A percentile compares a stretch with the other conserved stretches of the same genome.
Evolutionary conservation across 2,113 vertebrate species (phyloP).

Genomic region (Anoplopoma fimbria): DNA sequence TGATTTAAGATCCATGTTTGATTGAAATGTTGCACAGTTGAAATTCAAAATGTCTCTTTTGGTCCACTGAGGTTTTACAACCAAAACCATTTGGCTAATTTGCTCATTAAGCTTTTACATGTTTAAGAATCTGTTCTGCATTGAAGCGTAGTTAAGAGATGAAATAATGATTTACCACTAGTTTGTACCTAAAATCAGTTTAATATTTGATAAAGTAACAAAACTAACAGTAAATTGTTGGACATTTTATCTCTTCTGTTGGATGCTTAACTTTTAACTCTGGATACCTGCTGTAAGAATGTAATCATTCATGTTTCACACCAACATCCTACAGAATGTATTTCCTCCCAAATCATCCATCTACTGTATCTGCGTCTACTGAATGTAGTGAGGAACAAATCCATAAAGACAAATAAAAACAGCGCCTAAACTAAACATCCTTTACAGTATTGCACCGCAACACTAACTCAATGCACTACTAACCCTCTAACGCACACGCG

Average conservation of each 20-base stretch:
- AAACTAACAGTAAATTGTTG: neutral
- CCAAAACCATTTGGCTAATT: neutral
- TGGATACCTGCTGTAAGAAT: conserved; percentile 4
- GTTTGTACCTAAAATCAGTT: neutral
- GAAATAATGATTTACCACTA: neutral
- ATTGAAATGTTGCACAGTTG: no score
- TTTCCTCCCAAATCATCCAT: conserved; percentile 8
- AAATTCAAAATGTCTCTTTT: no score
- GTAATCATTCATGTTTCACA: conserved; percentile 6
- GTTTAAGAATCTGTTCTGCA: neutral
- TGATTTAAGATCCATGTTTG: no score
- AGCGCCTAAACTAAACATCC: neutral
- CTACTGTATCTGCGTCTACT: neutral
- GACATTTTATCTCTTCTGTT: neutral
- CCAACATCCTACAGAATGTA: conserved; percentile 47
- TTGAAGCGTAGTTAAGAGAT: neutral
- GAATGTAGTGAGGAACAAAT: conserved; percentile 42
- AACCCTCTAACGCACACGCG: conserved; percentile 30
- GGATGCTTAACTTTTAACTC: neutral
- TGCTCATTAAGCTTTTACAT: neutral
- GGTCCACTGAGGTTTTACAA: neutral
- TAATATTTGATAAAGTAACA: neutral
- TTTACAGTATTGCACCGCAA: conserved; percentile 3
- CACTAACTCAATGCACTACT: conserved; percentile 35
- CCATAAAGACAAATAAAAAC: neutral